Base-by-base conservation (phyloP, 1,140 invertebrate genomes). In the Ridgeia piscesae region DNA sequence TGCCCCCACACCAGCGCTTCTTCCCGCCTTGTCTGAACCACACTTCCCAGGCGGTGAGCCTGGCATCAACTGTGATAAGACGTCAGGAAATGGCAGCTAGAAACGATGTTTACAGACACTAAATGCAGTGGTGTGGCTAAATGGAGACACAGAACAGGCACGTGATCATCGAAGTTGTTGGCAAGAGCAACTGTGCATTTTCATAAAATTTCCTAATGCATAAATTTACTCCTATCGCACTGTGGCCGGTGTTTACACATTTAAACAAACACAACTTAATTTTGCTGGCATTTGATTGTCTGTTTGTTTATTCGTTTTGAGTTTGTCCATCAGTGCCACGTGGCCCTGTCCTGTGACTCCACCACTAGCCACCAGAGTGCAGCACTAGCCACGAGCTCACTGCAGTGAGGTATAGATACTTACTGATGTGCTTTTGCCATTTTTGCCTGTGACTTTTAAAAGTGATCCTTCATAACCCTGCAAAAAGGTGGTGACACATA, bases 381-480 rank as follows among this genome's bases (percentile, higher is more conserved):
- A 90, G 35, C 58, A 77, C 58, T 77, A 77, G 58, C 58, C 58
- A 77, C 58, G 17, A 8, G 58, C 58, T 77, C 58, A 27, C 58
- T 77, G 58, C 89, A 34, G 34, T 33, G 91, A 88, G 33, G 91
- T 27, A 92, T 50, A 42, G 42, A 89, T 95, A 96, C 98, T 99
- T 97, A 99, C 99, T 97, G 99, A 99, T 94, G 99, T 98, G 94
- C 98, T 99, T 97, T 99, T 99, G 94, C 99, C 99, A 97, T 99
- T 99, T 98, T 99, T 99, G 97, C 98, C 99, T 93, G 99, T 99
- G 95, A 99, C 98, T 97, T 99, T 99, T 95, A 99, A 97, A 94
- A 99, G 97, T 93, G 99, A 99, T 94, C 99, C 98, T 97, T 99
- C 99, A 96, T 99, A 96, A 91, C 96, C 96, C 96, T 96, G 95